Evolutionary conservation across 2,113 vertebrate species (phyloP), one percentile per base, ranked within the genome.

Genomic region (Rattus norvegicus): DNA sequence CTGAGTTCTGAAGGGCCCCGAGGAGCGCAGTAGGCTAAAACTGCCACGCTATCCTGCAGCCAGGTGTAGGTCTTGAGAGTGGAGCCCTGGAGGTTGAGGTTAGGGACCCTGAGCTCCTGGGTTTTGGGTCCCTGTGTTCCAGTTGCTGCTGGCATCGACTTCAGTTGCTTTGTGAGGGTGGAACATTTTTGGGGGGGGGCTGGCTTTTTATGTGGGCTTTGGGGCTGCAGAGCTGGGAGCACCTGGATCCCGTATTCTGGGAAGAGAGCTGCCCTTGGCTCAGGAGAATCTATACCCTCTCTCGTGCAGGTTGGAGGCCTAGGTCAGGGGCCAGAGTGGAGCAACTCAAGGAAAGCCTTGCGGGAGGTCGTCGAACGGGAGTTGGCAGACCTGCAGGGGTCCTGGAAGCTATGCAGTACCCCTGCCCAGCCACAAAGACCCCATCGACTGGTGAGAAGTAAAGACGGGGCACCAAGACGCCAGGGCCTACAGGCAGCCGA

Each of bases 401-500:
- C 77, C 93, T 98, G 97, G 91, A 95, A 94, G 43, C 88, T 0
- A 14, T 79, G 16, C 1, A 3, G 17, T 28, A 22, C 0, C 73
- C 49, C 0, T 13, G 12, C 4, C 52, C 94, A 1, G 47, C 79
- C 36, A 49, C 94, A 36, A 0, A 67, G 96, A n/a, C 75, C 90
- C 59, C 20, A 19, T 39, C 94, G 98, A 12, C 93, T 98, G 81
- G 97, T 97, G 91, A 95, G 88, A 87, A 88, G 47, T 0, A 20
- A 96, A 13, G 52, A 92, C 0, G 19, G 75, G 20, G 39, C 4
- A 0, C 26, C n/a, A 0, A 16, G 8, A 0, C 12, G 69, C 47
- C 36, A 0, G 0, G 94, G 89, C 56, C 81, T 97, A 5, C 28
- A 0, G 63, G 96, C 92, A 0, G 22, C 95, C 0, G 83, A 95